A percentile compares a stretch with the other conserved stretches of the same genome.
phyloP scores from a whole-genome alignment of 1,140 invertebrate genomes.

The Apis cerana region DNA sequence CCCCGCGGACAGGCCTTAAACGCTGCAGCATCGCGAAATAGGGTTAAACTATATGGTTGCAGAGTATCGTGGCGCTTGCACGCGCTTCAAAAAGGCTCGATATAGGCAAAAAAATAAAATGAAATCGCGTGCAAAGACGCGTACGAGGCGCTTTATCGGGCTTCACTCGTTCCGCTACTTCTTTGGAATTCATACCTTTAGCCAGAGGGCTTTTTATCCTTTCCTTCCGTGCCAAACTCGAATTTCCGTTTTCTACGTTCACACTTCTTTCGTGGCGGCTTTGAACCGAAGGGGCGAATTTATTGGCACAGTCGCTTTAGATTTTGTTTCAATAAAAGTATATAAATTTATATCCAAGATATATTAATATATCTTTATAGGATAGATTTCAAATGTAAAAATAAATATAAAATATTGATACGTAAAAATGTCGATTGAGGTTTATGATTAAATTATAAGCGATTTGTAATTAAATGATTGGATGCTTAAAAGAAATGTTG shows the following conservation, averaged over 20 bases:
- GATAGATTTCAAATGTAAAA: too few species aligned
- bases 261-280: background rate
- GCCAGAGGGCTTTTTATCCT: slow-evolving; percentile 43
- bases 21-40: background rate
- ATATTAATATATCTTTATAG: too few species aligned
- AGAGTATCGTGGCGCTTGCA: background rate
- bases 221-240: slow-evolving; percentile 53
- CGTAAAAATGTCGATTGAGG: too few species aligned
- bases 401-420: too few species aligned
- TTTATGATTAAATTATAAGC: too few species aligned
- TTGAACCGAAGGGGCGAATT: background rate
- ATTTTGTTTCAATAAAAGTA: too few species aligned
- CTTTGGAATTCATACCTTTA: slow-evolving; percentile 62
- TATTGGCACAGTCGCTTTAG: background rate
- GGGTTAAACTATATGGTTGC: slow-evolving; percentile 15
- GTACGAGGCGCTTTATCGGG: slow-evolving; percentile 44
- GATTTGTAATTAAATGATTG: too few species aligned
- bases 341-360: too few species aligned
- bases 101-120: slow-evolving; percentile 40
- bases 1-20: slow-evolving; percentile 19
- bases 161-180: slow-evolving; percentile 31
- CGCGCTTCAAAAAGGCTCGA: background rate
- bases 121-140: slow-evolving; percentile 32
- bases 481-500: too few species aligned
- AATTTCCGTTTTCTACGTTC: slow-evolving; percentile 54